These are phyloP conservation scores for Sebastes oblongus DNA, from an alignment of 2,797 vertebrate species.

Conservation along the genomic window DNA sequence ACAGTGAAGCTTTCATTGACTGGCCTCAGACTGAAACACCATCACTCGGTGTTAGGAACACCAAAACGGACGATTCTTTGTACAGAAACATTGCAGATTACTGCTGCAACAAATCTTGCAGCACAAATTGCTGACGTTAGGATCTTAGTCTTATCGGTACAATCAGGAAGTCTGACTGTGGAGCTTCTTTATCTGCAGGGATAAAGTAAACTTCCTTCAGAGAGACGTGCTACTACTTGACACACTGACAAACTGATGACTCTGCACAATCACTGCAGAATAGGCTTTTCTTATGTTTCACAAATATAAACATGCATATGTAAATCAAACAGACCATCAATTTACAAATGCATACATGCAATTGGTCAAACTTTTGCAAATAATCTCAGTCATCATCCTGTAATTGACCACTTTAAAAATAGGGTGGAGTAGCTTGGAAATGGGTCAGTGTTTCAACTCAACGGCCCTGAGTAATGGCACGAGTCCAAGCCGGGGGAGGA, in stretches of 20 bases:
- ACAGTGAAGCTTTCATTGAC: background rate
- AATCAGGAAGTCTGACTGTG: background rate
- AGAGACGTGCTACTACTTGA: background rate
- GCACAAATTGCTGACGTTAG: background rate
- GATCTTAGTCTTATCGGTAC: background rate
- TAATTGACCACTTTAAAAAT: constrained; percentile 45
- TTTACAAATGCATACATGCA: background rate
- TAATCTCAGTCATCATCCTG: constrained; percentile 61
- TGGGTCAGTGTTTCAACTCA: constrained; percentile 27
- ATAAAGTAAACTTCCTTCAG: background rate
- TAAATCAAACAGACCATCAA: background rate
- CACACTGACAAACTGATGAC: background rate
- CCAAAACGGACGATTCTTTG: background rate
- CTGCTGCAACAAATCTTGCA: background rate
- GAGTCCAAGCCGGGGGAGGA: constrained; percentile 25
- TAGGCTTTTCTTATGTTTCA: background rate
- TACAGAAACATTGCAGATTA: background rate
- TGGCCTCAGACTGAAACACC: background rate
- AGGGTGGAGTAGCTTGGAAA: constrained; percentile 23
- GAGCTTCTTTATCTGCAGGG: background rate
- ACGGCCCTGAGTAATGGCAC: background rate
- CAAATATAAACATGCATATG: background rate
- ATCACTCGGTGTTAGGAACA: background rate
- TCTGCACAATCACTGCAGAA: background rate
- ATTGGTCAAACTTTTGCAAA: background rate